Evolutionary conservation across 2,888 invertebrate genomes (phyloP).

Genomic region (Piscicola geometra): DNA sequence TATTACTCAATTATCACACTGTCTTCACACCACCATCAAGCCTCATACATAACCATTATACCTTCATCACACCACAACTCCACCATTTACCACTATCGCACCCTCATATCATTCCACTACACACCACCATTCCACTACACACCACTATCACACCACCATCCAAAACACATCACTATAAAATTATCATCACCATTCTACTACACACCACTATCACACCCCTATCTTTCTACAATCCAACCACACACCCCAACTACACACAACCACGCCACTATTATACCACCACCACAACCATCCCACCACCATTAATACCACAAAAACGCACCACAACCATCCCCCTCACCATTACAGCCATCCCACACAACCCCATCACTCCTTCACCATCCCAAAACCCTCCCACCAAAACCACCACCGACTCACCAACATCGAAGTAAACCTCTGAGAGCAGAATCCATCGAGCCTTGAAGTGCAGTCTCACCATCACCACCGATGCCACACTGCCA

Average conservation of each 20-base stretch:
- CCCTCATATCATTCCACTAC: too few relatives aligned
- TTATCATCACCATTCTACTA: neutral
- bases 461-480: conserved; percentile 71
- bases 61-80: too few relatives aligned
- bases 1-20: too few relatives aligned
- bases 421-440: conserved; percentile 81
- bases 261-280: neutral
- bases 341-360: neutral
- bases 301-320: neutral
- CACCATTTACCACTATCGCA: too few relatives aligned
- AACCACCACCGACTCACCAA: conserved; percentile 60
- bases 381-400: neutral
- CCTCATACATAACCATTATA: too few relatives aligned
- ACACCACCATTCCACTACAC: neutral
- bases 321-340: neutral
- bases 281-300: neutral
- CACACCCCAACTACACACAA: neutral
- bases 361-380: neutral
- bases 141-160: neutral
- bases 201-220: neutral
- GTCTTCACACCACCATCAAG: too few relatives aligned
- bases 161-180: neutral
- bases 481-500: conserved; percentile 74
- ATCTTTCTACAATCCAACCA: neutral
- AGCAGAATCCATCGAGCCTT: conserved; percentile 81